Evolutionary conservation across 2,888 invertebrate genomes (phyloP).

Genomic region (Pogonocherus hispidulus): DNA sequence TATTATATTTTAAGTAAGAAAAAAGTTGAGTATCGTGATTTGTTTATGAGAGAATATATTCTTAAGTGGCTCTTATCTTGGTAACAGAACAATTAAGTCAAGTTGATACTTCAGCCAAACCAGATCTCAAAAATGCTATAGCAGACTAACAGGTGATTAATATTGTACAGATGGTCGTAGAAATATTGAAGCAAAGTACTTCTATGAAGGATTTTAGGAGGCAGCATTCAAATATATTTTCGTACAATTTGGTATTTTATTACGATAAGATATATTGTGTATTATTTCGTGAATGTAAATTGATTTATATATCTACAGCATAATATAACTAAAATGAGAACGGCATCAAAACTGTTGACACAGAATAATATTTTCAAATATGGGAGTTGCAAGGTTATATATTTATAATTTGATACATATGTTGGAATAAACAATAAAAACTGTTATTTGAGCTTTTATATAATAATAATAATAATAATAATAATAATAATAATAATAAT

Average conservation of each 20-base stretch:
- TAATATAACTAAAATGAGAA: not conserved
- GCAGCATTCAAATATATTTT: not conserved
- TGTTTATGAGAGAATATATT: not conserved
- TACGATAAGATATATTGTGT: no score
- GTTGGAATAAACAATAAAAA: not conserved
- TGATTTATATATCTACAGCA: no score
- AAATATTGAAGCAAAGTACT: not conserved
- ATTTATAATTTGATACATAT: not conserved
- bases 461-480: no score
- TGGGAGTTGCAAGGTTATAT: not conserved
- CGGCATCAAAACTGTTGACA: not conserved
- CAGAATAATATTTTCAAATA: not conserved
- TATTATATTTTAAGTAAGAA: not conserved
- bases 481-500: no score
- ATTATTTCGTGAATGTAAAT: no score
- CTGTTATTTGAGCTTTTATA: no score
- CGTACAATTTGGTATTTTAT: not conserved
- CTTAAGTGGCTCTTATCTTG: conserved; percentile 1
- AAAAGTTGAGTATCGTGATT: not conserved
- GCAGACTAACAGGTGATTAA: not conserved
- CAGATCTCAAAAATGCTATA: not conserved
- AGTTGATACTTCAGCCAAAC: not conserved
- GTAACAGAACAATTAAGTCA: not conserved
- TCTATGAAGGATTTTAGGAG: not conserved
- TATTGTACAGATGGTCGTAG: not conserved